A percentile compares a stretch with the other conserved stretches of the same genome.
Conservation (phyloP, 2,888 invertebrate genomes). For the Ormyrus nitidulus region DNA sequence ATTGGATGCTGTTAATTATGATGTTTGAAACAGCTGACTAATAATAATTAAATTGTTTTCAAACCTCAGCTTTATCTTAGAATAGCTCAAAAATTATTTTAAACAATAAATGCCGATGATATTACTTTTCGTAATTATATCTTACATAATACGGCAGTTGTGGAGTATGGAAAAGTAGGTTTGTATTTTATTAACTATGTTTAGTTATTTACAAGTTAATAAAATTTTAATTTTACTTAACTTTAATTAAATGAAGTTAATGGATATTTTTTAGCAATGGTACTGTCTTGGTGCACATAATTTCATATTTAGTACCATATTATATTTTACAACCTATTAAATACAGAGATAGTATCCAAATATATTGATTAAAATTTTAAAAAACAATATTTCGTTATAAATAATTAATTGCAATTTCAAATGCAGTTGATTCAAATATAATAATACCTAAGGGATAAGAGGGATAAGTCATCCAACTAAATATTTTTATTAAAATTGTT, state of each 20-base stretch:
- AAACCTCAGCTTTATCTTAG: conserved; percentile 18
- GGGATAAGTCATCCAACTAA: too few relatives aligned
- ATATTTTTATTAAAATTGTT: too few relatives aligned
- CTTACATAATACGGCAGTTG: conserved; percentile 40
- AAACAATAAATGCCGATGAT: conserved; percentile 24
- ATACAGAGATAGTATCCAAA: conserved; percentile 8
- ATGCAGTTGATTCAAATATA: too few relatives aligned
- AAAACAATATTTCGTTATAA: conserved; percentile 15
- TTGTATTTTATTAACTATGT: conserved; percentile 23
- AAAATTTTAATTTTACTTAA: conserved; percentile 35
- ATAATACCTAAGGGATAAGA: too few relatives aligned
- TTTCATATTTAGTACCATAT: conserved; percentile 34
- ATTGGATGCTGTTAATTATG: conserved; percentile 24
- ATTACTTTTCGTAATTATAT: conserved; percentile 24
- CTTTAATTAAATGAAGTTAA: conserved; percentile 36
- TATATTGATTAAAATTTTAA: conserved; percentile 5
- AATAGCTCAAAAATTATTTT: not conserved
- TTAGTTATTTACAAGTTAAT: conserved; percentile 37
- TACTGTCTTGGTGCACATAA: conserved; percentile 24
- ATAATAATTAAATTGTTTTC: conserved; percentile 22
- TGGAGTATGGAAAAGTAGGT: conserved; percentile 26
- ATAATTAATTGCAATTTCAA: not conserved
- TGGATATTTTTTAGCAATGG: conserved; percentile 24
- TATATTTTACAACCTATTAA: conserved; percentile 43
- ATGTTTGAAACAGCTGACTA: conserved; percentile 11